A percentile compares a stretch with the other conserved stretches of the same genome.
Evolutionary conservation across 2,888 invertebrate genomes (phyloP).

Genomic region (Ophioninae sp.): DNA sequence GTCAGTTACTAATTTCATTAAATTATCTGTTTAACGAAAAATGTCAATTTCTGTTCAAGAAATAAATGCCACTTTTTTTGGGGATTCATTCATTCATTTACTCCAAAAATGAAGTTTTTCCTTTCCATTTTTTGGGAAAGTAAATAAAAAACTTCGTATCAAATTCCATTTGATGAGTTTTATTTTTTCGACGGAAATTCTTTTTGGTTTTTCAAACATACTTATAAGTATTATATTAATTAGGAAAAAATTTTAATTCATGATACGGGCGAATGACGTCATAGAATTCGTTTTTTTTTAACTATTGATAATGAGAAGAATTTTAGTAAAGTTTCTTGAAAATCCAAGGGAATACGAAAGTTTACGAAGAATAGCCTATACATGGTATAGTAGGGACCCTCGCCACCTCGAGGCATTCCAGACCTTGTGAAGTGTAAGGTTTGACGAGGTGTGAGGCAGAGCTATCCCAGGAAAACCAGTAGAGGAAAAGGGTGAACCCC

Average conservation of each 20-base stretch:
- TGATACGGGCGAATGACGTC: not conserved
- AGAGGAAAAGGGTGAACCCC: constrained; percentile 25
- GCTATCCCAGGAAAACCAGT: constrained; percentile 33
- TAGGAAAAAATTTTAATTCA: not conserved
- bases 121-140: not conserved
- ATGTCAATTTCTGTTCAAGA: too few relatives aligned
- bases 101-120: not conserved
- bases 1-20: too few relatives aligned
- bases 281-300: not conserved
- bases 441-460: constrained; percentile 57
- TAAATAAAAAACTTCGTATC: not conserved
- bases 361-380: constrained; percentile 17
- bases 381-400: constrained; percentile 34
- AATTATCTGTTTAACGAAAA: too few relatives aligned
- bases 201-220: not conserved
- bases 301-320: not conserved
- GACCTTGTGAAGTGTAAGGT: constrained; percentile 57
- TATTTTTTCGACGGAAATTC: not conserved
- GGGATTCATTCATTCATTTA: too few relatives aligned
- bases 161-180: not conserved
- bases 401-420: constrained; percentile 39
- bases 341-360: not conserved
- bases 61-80: too few relatives aligned
- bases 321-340: not conserved
- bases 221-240: not conserved